A percentile compares a stretch with the other conserved stretches of the same genome.
These are phyloP conservation scores for Drosophila meridionalis DNA, from an alignment of 2,888 invertebrate species.

Conservation along the genomic window DNA sequence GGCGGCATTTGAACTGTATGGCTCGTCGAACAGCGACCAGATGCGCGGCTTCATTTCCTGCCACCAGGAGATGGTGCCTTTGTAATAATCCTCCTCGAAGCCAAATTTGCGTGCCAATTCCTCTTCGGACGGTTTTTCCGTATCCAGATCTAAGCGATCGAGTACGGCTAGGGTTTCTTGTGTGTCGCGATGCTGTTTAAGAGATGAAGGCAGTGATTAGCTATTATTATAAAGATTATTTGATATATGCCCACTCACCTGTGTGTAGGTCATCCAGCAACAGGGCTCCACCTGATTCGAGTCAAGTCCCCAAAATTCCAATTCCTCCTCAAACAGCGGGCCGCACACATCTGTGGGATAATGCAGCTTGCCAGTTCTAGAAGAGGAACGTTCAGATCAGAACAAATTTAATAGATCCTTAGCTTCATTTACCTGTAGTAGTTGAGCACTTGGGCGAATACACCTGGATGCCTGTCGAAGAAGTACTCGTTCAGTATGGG, in stretches of 20 bases:
- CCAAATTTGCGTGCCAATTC: constrained; percentile 99
- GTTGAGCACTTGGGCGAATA: constrained; percentile 97
- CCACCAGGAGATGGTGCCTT: constrained; percentile 97
- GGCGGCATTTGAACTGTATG: constrained; percentile 98
- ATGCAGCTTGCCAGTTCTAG: constrained; percentile 97
- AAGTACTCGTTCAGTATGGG: constrained; percentile 99
- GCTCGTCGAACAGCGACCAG: constrained; percentile 99
- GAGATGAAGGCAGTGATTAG: no score
- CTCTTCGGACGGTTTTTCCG: constrained; percentile 98
- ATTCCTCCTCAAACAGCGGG: constrained; percentile 99
- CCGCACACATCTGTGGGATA: constrained; percentile 99
- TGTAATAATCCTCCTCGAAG: constrained; percentile 96
- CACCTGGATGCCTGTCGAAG: constrained; percentile 99
- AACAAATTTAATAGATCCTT: no score
- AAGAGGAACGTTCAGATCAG: not conserved
- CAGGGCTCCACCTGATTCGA: constrained; percentile 99
- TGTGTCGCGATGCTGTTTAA: constrained; percentile 95
- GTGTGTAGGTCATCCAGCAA: constrained; percentile 99
- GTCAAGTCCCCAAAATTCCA: constrained; percentile 99
- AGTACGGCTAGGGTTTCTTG: constrained; percentile 99
- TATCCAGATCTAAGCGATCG: constrained; percentile 98
- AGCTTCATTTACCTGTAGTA: constrained; percentile 91
- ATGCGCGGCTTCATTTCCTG: constrained; percentile 98
- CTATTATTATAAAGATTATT: no score
- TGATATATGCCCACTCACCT: constrained; percentile 86